Evolutionary conservation across 2,113 vertebrate species (phyloP).

Genomic region (Microtus ochrogaster): DNA sequence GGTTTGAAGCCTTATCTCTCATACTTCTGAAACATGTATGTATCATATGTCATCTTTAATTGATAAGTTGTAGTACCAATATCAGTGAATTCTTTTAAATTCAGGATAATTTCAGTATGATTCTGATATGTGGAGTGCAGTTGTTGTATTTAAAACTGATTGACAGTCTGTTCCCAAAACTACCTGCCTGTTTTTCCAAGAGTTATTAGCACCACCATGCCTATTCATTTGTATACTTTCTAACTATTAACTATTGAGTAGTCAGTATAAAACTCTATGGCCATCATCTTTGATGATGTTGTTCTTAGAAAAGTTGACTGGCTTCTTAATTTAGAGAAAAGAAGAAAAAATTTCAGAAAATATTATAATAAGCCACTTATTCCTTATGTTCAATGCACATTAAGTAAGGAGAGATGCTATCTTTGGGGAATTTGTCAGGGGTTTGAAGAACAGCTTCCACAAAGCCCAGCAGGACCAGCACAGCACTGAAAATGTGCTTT

Average conservation of each 20-base stretch:
- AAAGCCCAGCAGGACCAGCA: neutral
- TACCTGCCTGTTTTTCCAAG: neutral
- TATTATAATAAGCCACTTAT: neutral
- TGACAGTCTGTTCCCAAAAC: neutral
- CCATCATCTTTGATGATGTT: neutral
- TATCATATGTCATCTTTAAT: slow-evolving; percentile 8
- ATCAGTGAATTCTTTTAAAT: neutral
- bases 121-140: neutral
- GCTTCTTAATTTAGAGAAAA: slow-evolving; percentile 17
- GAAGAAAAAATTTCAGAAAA: slow-evolving; percentile 18
- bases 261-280: neutral
- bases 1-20: neutral
- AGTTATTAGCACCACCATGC: neutral
- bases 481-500: neutral
- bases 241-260: neutral
- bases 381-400: neutral
- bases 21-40: neutral
- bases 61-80: neutral
- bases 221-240: neutral
- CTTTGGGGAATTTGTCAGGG: neutral
- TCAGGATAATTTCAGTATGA: slow-evolving; percentile 12
- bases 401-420: neutral
- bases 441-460: slow-evolving; percentile 13
- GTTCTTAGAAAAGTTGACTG: slow-evolving; percentile 11
- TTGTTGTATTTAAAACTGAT: neutral